These are phyloP conservation scores for Scolopax bukidnonensis DNA, from an alignment of 2,797 vertebrate genomes.

Conservation along the genomic window DNA sequence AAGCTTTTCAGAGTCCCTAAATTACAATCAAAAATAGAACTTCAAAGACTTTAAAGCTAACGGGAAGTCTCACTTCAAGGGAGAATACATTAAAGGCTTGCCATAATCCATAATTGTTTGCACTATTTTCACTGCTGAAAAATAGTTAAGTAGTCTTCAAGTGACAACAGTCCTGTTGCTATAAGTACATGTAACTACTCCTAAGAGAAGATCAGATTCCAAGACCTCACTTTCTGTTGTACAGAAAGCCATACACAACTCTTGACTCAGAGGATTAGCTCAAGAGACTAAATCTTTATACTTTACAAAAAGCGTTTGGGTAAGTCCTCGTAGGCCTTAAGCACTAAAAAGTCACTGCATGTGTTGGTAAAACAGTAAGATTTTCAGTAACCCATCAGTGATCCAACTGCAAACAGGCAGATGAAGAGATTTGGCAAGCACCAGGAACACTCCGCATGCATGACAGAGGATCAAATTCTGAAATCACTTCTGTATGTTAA, in stretches of 20 bases:
- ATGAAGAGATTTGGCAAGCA: conserved; percentile 15
- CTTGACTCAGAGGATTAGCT: neutral
- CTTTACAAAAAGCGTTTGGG: neutral
- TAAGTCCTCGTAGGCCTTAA: neutral
- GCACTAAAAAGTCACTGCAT: neutral
- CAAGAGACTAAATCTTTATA: neutral
- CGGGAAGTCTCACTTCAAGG: neutral
- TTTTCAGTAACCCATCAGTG: conserved; percentile 13
- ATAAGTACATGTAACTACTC: neutral
- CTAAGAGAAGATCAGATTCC: neutral
- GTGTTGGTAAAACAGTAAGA: neutral
- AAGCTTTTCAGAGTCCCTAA: neutral
- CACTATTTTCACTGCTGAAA: neutral
- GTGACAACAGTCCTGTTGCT: neutral
- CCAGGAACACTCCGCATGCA: neutral
- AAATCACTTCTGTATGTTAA: neutral
- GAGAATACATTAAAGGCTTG: neutral
- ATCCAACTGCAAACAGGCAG: conserved; percentile 20
- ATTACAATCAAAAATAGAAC: neutral
- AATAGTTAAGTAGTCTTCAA: neutral
- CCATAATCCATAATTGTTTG: neutral
- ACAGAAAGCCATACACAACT: neutral
- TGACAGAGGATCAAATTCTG: neutral
- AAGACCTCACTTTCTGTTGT: neutral
- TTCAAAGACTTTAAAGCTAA: neutral